phyloP scores from a whole-genome alignment of 2,113 vertebrate genomes.

The Gymnocephalus cernua region DNA sequence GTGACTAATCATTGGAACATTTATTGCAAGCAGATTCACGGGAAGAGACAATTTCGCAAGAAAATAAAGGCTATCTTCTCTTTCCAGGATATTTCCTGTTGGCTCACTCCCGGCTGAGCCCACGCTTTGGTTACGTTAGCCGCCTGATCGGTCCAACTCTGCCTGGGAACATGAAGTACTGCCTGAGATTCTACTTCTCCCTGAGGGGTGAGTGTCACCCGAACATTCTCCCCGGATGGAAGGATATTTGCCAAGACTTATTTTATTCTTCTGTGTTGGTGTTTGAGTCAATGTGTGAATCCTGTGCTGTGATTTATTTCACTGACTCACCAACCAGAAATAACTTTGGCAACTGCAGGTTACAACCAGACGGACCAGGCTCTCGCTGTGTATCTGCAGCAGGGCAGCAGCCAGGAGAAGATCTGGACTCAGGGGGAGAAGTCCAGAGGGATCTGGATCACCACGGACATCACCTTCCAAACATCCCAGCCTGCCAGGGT shows the following conservation, averaged over 20 bases:
- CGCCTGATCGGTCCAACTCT: constrained; percentile 87
- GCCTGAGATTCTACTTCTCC: constrained; percentile 92
- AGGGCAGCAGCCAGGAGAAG: constrained; percentile 88
- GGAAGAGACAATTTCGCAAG: constrained; percentile 27
- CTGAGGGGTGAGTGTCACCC: constrained; percentile 80
- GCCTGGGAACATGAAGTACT: constrained; percentile 91
- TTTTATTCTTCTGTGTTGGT: neutral
- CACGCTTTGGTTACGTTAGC: constrained; percentile 88
- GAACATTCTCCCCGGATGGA: neutral
- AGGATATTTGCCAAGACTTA: neutral
- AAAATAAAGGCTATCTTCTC: constrained; percentile 34
- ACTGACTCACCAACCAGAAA: constrained; percentile 38
- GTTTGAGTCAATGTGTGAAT: constrained; percentile 1
- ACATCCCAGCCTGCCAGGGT: constrained; percentile 91
- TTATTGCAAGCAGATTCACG: neutral
- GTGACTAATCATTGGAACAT: neutral
- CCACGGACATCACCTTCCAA: constrained; percentile 90
- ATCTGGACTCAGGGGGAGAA: constrained; percentile 92
- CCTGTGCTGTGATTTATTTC: constrained; percentile 14
- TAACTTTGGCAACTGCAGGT: constrained; percentile 72
- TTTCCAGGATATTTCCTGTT: constrained; percentile 90
- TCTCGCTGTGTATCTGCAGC: constrained; percentile 90
- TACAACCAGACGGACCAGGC: constrained; percentile 91
- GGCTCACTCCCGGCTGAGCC: constrained; percentile 88
- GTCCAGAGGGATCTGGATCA: constrained; percentile 91